Percentiles rank a stretch among this genome's conserved stretches.
Conservation (phyloP, 2,888 invertebrate species). For the Calameuta pallipes region DNA sequence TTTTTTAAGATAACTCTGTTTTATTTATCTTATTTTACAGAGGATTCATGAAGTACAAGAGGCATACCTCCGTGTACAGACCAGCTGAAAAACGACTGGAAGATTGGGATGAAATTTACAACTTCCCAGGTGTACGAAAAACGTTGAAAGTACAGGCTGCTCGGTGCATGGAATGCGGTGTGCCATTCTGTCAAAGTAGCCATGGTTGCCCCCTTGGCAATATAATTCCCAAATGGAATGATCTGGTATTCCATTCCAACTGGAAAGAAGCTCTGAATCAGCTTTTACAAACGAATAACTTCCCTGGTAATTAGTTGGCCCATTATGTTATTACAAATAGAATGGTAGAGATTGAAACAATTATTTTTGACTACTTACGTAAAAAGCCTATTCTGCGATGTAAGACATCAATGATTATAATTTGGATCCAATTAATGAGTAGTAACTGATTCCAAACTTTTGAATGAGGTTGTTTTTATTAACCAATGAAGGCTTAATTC, state of each 20-base stretch:
- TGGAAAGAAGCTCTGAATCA: slow-evolving; percentile 96
- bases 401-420: slow-evolving; percentile 44
- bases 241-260: slow-evolving; percentile 91
- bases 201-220: slow-evolving; percentile 98
- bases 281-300: slow-evolving; percentile 97
- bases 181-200: slow-evolving; percentile 95
- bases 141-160: slow-evolving; percentile 93
- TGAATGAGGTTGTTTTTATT: slow-evolving; percentile 18
- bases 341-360: too few species aligned
- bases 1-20: background rate
- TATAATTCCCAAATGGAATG: slow-evolving; percentile 99
- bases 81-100: slow-evolving; percentile 85
- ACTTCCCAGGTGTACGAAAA: slow-evolving; percentile 85
- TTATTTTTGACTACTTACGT: too few species aligned
- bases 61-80: slow-evolving; percentile 89
- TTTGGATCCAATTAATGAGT: slow-evolving; percentile 57
- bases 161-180: slow-evolving; percentile 98
- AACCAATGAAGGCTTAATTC: slow-evolving; percentile 1
- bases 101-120: slow-evolving; percentile 98
- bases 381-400: background rate
- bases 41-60: slow-evolving; percentile 96
- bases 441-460: slow-evolving; percentile 42
- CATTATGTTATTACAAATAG: too few species aligned
- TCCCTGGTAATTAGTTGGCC: slow-evolving; percentile 76
- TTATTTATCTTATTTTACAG: slow-evolving; percentile 62